Conservation (phyloP, 2,797 vertebrate genomes). For the Chanos chanos region DNA sequence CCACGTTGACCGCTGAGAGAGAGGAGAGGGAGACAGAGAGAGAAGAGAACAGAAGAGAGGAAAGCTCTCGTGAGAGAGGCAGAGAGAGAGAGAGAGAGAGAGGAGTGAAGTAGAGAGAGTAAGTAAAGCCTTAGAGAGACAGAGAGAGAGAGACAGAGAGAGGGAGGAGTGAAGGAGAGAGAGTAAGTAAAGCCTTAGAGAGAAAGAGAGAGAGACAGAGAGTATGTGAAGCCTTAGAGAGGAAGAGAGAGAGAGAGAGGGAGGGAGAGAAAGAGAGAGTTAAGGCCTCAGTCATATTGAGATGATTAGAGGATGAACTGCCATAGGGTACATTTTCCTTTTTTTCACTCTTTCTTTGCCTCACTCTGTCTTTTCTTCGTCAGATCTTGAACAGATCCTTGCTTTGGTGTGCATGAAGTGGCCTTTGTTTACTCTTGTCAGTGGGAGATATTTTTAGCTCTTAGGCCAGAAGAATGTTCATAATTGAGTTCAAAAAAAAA, state of each 20-base stretch:
- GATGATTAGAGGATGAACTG: neutral
- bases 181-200: neutral
- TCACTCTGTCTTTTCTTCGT: neutral
- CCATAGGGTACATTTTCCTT: conserved; percentile 17
- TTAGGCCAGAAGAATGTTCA: neutral
- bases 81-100: neutral
- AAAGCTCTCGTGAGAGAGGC: neutral
- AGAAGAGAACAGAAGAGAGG: too few species aligned
- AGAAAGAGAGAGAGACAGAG: neutral
- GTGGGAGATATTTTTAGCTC: too few species aligned
- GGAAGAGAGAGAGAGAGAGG: neutral
- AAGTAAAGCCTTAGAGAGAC: too few species aligned
- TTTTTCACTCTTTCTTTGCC: conserved; percentile 5
- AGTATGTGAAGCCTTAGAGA: neutral
- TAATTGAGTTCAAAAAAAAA: too few species aligned
- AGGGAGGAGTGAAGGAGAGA: too few species aligned
- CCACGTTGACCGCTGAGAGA: neutral
- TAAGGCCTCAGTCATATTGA: neutral
- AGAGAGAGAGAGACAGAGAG: too few species aligned
- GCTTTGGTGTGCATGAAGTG: conserved; percentile 22
- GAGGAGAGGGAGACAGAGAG: neutral
- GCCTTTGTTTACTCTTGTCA: too few species aligned
- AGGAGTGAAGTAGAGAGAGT: too few species aligned
- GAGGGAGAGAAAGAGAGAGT: too few species aligned
- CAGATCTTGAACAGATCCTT: neutral